Base-by-base conservation (phyloP, 2,888 invertebrate genomes). In the Hemaris fuciformis region DNA sequence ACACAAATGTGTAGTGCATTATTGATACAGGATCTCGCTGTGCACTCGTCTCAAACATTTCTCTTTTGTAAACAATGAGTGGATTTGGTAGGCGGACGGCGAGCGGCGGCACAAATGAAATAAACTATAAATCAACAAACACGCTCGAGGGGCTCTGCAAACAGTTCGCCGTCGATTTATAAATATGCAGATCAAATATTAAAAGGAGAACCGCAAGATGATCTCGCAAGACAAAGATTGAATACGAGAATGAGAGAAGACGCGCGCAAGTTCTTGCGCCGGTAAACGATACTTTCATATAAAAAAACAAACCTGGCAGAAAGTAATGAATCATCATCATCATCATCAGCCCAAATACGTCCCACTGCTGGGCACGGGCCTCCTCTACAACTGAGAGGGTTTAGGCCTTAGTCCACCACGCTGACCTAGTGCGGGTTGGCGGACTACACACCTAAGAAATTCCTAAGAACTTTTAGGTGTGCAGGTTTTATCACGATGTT, bases 121-220 rank as follows among this genome's bases (percentile, higher is more conserved):
- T 85, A 85, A 83, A 86, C 83, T 81, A 81, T 80, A 83, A 87
- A 85, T 85, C 81, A 76, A 76, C 79, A 81, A 78, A 80, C 77
- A 79, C 66, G 73, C 75, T 72, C 68, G 71, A 69, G 73, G 72
- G 70, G 65, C 69, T 63, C 64, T 62, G 74, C 79, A 74, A 77
- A 79, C 80, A 79, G 76, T 71, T 73, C 75, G 70, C 71, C 66
- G 66, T 75, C 75, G 84, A 80, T 87, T 86, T 87, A 87, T 87
- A 87, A 87, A 87, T 87, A 87, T 87, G 87, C 85, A 87, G 82
- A 87, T 87, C 87, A 87, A 87, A 87, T 87, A 87, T 86, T 87
- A 87, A 87, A 87, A 85, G 81, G 81, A 83, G 81, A 83, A 76
- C 83, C 83, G 74, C 84, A 80, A 84, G 87, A 85, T 83, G 79